Percentiles rank a stretch among this genome's conserved stretches.
phyloP scores from a whole-genome alignment of 2,113 vertebrate genomes.

The Nymphicus hollandicus region DNA sequence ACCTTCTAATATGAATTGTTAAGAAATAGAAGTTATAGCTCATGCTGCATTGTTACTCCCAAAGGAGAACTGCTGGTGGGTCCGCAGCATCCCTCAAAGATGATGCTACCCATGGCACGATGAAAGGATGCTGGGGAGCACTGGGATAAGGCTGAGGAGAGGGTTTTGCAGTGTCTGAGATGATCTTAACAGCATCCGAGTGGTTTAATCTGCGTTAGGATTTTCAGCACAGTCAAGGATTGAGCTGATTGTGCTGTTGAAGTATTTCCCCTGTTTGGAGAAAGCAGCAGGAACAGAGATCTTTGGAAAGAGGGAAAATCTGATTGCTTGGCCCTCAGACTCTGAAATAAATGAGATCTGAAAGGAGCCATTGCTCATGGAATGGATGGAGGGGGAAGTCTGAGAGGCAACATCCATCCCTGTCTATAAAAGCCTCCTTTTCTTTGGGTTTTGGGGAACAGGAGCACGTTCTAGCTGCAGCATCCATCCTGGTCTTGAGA shows the following conservation, averaged over 20 bases:
- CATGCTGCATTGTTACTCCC: not conserved
- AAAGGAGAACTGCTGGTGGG: not conserved
- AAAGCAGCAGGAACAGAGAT: not conserved
- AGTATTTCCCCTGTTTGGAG: not conserved
- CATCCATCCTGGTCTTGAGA: not conserved
- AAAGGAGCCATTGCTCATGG: not conserved
- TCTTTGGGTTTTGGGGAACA: not conserved
- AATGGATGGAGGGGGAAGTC: not conserved
- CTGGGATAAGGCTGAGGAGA: not conserved
- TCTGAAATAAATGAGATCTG: not conserved
- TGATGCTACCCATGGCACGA: accelerated
- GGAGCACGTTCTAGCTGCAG: not conserved
- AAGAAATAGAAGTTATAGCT: not conserved
- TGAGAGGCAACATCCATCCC: not conserved
- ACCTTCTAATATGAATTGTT: not conserved
- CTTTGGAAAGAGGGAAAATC: not conserved
- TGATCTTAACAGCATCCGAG: not conserved
- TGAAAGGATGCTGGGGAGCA: not conserved
- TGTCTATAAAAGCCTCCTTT: not conserved
- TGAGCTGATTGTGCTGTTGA: not conserved
- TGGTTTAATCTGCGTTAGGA: not conserved
- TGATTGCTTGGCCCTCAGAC: not conserved
- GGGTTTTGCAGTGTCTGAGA: not conserved
- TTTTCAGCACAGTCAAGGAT: not conserved
- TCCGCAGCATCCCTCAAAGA: not conserved